Evolutionary conservation across 2,888 invertebrate genomes (phyloP).

Genomic region (Yponomeuta plumbellus): DNA sequence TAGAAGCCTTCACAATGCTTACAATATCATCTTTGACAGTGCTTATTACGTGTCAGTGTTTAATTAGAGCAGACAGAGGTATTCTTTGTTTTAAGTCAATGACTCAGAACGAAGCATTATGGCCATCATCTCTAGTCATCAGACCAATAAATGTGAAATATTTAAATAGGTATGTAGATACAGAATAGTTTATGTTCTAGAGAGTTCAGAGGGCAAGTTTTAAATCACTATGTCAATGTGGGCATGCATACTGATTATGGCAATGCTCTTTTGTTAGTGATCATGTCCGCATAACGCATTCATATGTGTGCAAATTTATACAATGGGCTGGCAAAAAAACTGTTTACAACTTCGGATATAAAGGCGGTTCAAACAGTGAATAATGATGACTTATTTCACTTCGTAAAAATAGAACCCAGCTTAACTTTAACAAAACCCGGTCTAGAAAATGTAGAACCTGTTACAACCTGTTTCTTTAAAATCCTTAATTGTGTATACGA

Average conservation of each 20-base stretch:
- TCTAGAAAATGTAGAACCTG: too few species aligned
- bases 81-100: neutral
- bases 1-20: too few species aligned
- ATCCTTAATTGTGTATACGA: too few species aligned
- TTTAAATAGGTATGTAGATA: neutral
- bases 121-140: too few species aligned
- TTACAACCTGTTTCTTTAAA: too few species aligned
- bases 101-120: neutral
- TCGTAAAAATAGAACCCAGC: neutral
- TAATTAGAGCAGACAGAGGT: neutral
- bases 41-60: neutral
- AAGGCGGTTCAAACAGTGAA: slow-evolving; percentile 1
- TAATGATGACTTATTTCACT: neutral
- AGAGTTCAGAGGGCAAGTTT: neutral
- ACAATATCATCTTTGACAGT: too few species aligned
- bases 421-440: neutral
- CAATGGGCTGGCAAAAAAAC: slow-evolving; percentile 5
- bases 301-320: neutral
- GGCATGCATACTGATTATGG: neutral
- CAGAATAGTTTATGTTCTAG: neutral
- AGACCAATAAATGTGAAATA: too few species aligned
- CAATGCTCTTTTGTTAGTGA: neutral
- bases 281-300: neutral
- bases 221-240: too few species aligned
- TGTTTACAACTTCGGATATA: neutral